Evolutionary conservation across 2,113 vertebrate genomes (phyloP).

Genomic region (Vidua macroura): DNA sequence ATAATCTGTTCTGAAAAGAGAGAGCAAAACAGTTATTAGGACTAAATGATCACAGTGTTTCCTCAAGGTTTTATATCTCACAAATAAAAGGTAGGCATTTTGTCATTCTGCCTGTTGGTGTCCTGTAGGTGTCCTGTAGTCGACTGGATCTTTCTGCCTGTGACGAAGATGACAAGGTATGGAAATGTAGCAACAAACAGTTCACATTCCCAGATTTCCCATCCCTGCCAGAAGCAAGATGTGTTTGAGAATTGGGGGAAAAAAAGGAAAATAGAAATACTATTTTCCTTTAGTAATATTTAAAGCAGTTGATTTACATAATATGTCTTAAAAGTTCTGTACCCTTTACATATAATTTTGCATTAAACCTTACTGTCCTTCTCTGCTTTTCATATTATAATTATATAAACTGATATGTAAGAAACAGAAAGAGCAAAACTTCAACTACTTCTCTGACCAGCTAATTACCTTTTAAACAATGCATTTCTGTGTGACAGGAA

Average conservation of each 20-base stretch:
- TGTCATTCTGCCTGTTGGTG: neutral
- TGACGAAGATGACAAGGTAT: conserved; percentile 87
- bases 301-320: neutral
- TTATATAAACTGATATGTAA: neutral
- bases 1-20: neutral
- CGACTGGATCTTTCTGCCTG: conserved; percentile 85
- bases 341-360: neutral
- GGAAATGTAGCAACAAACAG: fast-evolving
- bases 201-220: neutral
- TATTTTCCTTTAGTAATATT: neutral
- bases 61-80: neutral
- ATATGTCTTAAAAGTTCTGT: neutral
- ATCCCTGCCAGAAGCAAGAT: neutral
- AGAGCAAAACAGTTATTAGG: neutral
- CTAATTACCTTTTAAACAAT: neutral
- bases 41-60: neutral
- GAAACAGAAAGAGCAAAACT: neutral
- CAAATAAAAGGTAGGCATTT: neutral
- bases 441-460: neutral
- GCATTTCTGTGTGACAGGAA: neutral
- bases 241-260: neutral
- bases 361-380: neutral
- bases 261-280: neutral
- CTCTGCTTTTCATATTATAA: neutral
- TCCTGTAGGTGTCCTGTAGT: conserved; percentile 84